A percentile compares a stretch with the other conserved stretches of the same genome.
phyloP scores from a whole-genome alignment of 2,888 invertebrate species.

The Dryomyza anilis region DNA sequence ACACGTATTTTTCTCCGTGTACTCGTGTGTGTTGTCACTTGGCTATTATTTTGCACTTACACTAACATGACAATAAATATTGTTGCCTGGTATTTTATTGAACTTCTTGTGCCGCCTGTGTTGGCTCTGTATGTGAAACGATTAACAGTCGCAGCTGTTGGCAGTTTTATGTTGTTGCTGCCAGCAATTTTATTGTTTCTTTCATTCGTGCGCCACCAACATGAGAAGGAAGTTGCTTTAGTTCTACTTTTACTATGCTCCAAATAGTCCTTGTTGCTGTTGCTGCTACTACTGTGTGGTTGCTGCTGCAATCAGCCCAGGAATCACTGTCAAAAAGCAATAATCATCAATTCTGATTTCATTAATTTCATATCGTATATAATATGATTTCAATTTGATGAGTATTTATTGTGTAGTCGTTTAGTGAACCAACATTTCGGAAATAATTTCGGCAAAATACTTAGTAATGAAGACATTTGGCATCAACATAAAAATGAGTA shows the following conservation, averaged over 20 bases:
- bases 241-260: constrained; percentile 32
- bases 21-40: constrained; percentile 7
- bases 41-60: constrained; percentile 42
- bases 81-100: constrained; percentile 40
- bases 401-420: constrained; percentile 47
- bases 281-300: neutral
- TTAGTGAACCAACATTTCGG: too few relatives aligned
- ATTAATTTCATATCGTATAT: constrained; percentile 27
- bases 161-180: constrained; percentile 41
- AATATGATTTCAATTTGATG: constrained; percentile 55
- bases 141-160: constrained; percentile 44
- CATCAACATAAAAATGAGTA: too few relatives aligned
- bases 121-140: constrained; percentile 25
- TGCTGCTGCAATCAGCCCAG: constrained; percentile 7
- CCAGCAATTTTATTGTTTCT: too few relatives aligned
- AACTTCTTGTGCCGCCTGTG: constrained; percentile 7
- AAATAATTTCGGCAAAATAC: too few relatives aligned
- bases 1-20: neutral
- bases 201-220: too few relatives aligned
- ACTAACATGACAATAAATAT: constrained; percentile 40
- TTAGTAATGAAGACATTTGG: too few relatives aligned
- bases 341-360: constrained; percentile 61
- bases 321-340: constrained; percentile 54
- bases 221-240: too few relatives aligned
- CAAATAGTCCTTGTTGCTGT: constrained; percentile 4